phyloP scores from a whole-genome alignment of 2,113 vertebrate species.

The Lepidothrix coronata region DNA sequence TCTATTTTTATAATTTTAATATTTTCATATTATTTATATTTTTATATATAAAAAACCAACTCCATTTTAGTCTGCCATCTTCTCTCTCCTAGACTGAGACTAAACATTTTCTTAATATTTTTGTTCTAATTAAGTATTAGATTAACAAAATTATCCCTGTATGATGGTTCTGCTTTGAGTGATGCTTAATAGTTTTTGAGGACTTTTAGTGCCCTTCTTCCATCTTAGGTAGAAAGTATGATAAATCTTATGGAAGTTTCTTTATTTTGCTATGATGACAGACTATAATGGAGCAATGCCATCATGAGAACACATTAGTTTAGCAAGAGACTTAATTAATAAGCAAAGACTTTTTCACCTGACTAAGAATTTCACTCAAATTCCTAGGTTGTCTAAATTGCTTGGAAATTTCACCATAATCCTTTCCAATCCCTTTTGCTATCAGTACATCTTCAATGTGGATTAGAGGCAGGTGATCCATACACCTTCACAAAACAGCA shows the following conservation, averaged over 20 bases:
- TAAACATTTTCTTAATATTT: not conserved
- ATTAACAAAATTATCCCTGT: not conserved
- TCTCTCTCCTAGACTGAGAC: not conserved
- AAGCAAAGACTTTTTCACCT: not conserved
- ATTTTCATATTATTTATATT: not conserved
- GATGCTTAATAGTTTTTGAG: not conserved
- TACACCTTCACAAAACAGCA: not conserved
- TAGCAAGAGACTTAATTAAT: not conserved
- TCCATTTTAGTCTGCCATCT: not conserved
- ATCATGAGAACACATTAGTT: not conserved
- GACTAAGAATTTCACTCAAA: not conserved
- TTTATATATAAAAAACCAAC: not conserved
- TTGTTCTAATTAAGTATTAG: not conserved
- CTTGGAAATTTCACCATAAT: not conserved
- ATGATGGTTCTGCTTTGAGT: not conserved
- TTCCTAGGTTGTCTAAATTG: not conserved
- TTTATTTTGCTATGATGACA: not conserved
- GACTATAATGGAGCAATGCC: not conserved
- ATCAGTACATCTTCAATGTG: not conserved
- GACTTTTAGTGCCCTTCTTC: not conserved
- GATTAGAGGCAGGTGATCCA: not conserved
- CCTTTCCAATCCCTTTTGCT: not conserved
- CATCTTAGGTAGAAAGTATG: not conserved
- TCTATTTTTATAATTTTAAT: not conserved
- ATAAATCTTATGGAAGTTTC: not conserved